phyloP scores from a whole-genome alignment of 2,888 invertebrate genomes.

The Phyllotreta striolata region DNA sequence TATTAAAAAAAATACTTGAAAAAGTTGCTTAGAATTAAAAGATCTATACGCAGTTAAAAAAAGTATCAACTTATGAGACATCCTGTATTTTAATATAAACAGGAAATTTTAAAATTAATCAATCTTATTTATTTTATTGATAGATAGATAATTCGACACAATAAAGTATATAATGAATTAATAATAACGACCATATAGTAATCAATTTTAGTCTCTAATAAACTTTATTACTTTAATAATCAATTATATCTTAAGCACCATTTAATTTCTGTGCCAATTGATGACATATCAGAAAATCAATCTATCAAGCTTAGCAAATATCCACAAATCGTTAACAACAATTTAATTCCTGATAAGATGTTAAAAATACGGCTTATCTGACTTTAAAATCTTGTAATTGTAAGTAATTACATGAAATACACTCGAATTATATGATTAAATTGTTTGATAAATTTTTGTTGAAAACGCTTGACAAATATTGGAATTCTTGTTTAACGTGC shows the following conservation, averaged over 20 bases:
- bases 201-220: conserved; percentile 18
- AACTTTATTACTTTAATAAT: conserved; percentile 33
- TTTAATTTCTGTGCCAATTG: conserved; percentile 30
- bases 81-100: no score
- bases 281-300: conserved; percentile 35
- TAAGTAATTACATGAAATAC: conserved; percentile 43
- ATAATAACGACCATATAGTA: conserved; percentile 14
- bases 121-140: no score
- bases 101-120: no score
- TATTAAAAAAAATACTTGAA: no score
- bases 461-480: conserved; percentile 5
- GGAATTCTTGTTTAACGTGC: background rate
- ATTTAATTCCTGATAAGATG: conserved; percentile 36
- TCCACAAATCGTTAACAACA: conserved; percentile 31
- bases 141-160: background rate
- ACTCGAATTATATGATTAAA: conserved; percentile 23
- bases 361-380: conserved; percentile 39
- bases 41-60: no score
- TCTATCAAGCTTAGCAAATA: conserved; percentile 34
- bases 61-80: no score
- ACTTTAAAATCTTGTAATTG: conserved; percentile 44
- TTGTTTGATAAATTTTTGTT: conserved; percentile 12
- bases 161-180: conserved; percentile 25
- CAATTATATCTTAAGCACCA: conserved; percentile 43
- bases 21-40: no score